These are phyloP conservation scores for Xestia rhomboidea DNA, from an alignment of 2,888 invertebrate species.

Conservation along the genomic window DNA sequence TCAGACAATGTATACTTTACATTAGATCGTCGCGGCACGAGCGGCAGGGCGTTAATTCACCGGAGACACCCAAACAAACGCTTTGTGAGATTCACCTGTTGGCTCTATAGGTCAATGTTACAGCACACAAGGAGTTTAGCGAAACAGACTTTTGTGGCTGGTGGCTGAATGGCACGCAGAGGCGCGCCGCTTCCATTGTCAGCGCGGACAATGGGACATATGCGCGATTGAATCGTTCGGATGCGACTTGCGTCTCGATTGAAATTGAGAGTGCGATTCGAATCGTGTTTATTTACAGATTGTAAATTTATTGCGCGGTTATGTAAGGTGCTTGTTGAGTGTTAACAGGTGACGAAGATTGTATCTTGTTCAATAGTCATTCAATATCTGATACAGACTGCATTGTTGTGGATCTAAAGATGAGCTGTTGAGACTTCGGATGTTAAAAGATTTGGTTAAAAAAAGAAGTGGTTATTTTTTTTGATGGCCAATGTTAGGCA, in stretches of 20 bases:
- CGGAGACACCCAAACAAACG: constrained; percentile 88
- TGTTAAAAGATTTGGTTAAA: not conserved
- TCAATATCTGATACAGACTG: not conserved
- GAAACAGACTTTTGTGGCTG: constrained; percentile 88
- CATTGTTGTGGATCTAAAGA: not conserved
- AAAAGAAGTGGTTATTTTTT: not conserved
- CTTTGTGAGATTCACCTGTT: constrained; percentile 88
- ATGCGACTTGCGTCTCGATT: constrained; percentile 82
- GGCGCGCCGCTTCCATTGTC: constrained; percentile 79
- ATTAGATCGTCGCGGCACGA: constrained; percentile 63
- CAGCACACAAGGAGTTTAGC: constrained; percentile 88
- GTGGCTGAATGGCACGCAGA: constrained; percentile 82
- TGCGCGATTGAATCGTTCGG: constrained; percentile 86
- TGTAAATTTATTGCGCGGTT: constrained; percentile 59
- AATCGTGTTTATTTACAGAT: constrained; percentile 68
- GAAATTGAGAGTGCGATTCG: constrained; percentile 84
- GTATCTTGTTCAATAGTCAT: not conserved
- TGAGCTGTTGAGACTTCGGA: not conserved
- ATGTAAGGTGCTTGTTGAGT: constrained; percentile 35
- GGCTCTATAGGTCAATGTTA: constrained; percentile 90
- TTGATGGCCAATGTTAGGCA: not conserved
- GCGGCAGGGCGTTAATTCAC: constrained; percentile 79
- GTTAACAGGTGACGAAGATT: constrained; percentile 34
- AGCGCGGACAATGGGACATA: constrained; percentile 84
- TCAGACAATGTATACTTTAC: constrained; percentile 67